A percentile compares a stretch with the other conserved stretches of the same genome.
Evolutionary conservation across 2,797 vertebrate species (phyloP).

Genomic region (Sciurus vulgaris): DNA sequence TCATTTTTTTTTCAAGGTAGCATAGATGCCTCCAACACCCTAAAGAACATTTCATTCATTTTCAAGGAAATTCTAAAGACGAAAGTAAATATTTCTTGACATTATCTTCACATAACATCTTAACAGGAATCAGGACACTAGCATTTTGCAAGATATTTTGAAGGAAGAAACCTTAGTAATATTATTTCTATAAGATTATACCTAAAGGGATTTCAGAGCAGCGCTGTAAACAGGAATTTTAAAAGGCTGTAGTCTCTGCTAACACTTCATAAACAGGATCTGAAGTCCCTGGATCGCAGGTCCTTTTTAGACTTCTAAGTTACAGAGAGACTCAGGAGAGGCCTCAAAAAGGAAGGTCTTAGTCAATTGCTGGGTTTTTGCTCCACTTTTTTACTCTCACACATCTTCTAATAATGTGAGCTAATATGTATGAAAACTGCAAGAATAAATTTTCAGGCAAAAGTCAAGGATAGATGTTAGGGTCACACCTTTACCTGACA

Average conservation of each 20-base stretch:
- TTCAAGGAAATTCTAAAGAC: slow-evolving; percentile 23
- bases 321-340: neutral
- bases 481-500: neutral
- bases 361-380: neutral
- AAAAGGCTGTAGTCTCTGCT: neutral
- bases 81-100: neutral
- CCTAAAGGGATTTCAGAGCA: slow-evolving; percentile 39
- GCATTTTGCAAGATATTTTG: slow-evolving; percentile 51
- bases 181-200: slow-evolving; percentile 58
- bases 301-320: neutral
- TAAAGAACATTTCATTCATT: neutral
- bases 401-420: neutral
- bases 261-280: slow-evolving; percentile 32
- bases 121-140: slow-evolving; percentile 51
- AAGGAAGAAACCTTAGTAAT: slow-evolving; percentile 32
- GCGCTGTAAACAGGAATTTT: neutral
- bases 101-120: slow-evolving; percentile 2
- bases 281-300: neutral
- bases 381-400: neutral
- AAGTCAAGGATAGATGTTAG: neutral
- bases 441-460: neutral
- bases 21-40: neutral
- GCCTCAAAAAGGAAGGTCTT: neutral
- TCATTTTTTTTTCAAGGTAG: slow-evolving; percentile 8
- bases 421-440: neutral